Conservation (phyloP, 2,113 vertebrate species). For the Galbula dea region DNA sequence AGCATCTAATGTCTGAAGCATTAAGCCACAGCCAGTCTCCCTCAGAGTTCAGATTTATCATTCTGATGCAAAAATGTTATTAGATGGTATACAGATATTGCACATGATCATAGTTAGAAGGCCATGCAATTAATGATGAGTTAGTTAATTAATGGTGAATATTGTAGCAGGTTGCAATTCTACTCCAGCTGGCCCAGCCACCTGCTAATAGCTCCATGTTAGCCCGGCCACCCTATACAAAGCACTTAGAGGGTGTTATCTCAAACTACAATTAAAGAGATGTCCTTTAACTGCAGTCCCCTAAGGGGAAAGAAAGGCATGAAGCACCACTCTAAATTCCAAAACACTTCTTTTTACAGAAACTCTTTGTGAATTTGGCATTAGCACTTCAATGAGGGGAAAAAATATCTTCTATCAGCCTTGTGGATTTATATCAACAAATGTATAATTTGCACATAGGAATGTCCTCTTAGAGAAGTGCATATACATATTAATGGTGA, state of each 20-base stretch:
- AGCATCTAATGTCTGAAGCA: neutral
- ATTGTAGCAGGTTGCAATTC: constrained; percentile 42
- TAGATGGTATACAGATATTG: neutral
- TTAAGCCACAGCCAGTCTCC: neutral
- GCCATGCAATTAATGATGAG: constrained; percentile 56
- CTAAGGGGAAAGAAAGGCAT: neutral
- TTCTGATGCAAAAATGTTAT: neutral
- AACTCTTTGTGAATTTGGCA: neutral
- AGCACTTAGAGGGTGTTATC: neutral
- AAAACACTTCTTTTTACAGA: neutral
- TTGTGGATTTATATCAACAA: neutral
- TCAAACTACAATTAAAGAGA: constrained; percentile 8
- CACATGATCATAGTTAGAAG: neutral
- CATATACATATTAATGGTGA: neutral
- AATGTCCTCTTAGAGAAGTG: neutral
- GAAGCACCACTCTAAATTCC: neutral
- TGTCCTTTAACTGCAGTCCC: neutral
- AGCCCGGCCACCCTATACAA: neutral
- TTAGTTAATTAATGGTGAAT: constrained; percentile 58
- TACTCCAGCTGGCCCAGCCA: constrained; percentile 49
- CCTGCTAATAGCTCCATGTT: constrained; percentile 24
- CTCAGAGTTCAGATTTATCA: neutral
- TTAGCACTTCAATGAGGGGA: neutral
- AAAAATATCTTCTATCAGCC: neutral
- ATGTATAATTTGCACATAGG: neutral